Conservation (phyloP, 1,140 invertebrate species). For the Polyergus mexicanus region DNA sequence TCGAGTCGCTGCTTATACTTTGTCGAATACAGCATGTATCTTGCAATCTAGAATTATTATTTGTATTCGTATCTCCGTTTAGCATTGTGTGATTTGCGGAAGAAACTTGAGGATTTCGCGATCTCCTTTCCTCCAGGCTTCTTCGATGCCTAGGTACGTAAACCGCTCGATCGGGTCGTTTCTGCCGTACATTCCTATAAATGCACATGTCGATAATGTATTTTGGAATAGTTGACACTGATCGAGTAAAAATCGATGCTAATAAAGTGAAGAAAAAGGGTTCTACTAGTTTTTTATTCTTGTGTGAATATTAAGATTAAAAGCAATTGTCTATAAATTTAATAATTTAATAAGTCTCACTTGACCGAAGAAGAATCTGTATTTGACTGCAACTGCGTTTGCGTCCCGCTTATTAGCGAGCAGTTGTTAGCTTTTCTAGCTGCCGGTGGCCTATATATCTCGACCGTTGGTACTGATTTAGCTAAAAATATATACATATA, state of each 20-base stretch:
- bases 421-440: slow-evolving; percentile 76
- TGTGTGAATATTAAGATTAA: too few species aligned
- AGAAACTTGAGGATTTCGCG: slow-evolving; percentile 20
- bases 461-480: slow-evolving; percentile 79
- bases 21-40: slow-evolving; percentile 2
- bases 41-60: slow-evolving; percentile 42
- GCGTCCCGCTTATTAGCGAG: slow-evolving; percentile 27
- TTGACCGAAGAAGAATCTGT: slow-evolving; percentile 37
- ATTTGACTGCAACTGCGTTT: slow-evolving; percentile 39
- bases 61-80: slow-evolving; percentile 44
- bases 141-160: slow-evolving; percentile 92
- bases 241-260: background rate
- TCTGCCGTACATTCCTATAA: slow-evolving; percentile 83
- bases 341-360: slow-evolving; percentile 46
- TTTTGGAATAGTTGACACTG: background rate
- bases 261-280: background rate
- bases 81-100: background rate
- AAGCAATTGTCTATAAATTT: background rate
- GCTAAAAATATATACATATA: slow-evolving; percentile 72
- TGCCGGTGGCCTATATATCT: slow-evolving; percentile 85
- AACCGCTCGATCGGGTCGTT: slow-evolving; percentile 91
- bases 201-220: background rate
- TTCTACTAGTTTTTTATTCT: too few species aligned
- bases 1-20: background rate
- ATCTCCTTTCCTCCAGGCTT: slow-evolving; percentile 81